phyloP scores from a whole-genome alignment of 2,888 invertebrate genomes.

The Plebejus argus region DNA sequence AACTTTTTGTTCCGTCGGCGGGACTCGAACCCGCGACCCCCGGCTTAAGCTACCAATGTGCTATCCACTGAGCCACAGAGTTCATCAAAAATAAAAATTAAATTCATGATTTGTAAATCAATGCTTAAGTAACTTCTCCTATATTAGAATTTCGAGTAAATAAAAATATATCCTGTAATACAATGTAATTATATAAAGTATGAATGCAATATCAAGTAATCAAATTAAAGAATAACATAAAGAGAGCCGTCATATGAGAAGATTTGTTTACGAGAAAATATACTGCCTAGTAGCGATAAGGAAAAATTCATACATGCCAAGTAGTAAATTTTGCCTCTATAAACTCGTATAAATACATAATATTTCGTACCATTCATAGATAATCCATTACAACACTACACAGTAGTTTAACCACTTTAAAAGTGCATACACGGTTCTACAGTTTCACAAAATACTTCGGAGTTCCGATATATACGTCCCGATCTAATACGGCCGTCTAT shows the following conservation, averaged over 20 bases:
- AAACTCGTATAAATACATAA: background rate
- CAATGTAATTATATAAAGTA: background rate
- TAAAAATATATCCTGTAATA: background rate
- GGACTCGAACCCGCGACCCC: too few species aligned
- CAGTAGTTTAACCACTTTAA: background rate
- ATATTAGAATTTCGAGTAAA: background rate
- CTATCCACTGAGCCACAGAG: too few species aligned
- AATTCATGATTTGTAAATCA: too few species aligned
- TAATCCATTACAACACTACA: conserved; percentile 27
- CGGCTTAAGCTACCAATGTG: too few species aligned
- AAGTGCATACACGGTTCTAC: background rate
- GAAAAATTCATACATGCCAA: background rate
- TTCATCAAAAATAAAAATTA: too few species aligned
- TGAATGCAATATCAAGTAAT: background rate
- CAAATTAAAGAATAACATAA: too few species aligned
- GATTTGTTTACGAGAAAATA: background rate
- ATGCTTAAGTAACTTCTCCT: background rate
- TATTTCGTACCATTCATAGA: conserved; percentile 20
- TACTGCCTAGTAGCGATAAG: background rate
- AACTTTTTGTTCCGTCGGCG: too few species aligned
- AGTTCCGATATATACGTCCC: conserved; percentile 45
- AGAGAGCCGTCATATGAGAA: background rate
- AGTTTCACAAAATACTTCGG: conserved; percentile 42
- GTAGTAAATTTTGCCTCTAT: background rate
- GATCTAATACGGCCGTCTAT: conserved; percentile 57